A percentile compares a stretch with the other conserved stretches of the same genome.
These are phyloP conservation scores for Calonectris borealis DNA, from an alignment of 2,113 vertebrate genomes.

Conservation along the genomic window DNA sequence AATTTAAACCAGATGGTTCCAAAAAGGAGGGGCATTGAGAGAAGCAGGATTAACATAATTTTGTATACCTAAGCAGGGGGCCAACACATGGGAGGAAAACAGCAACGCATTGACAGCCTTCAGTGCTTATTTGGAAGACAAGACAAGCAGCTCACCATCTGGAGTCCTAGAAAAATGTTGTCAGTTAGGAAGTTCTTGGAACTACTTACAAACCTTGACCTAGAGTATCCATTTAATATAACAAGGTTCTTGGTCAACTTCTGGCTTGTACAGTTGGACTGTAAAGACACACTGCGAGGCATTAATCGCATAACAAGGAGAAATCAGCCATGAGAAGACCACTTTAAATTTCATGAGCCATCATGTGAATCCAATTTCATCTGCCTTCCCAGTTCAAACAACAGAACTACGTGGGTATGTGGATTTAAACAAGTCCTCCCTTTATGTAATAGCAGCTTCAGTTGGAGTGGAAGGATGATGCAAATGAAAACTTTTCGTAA, in stretches of 20 bases:
- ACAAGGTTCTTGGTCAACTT: background rate
- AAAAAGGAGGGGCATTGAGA: constrained; percentile 8
- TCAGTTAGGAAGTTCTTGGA: background rate
- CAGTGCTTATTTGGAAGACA: constrained; percentile 38
- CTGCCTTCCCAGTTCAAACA: constrained; percentile 49
- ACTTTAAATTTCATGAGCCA: constrained; percentile 31
- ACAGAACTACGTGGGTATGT: background rate
- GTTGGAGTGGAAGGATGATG: background rate
- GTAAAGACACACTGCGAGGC: background rate
- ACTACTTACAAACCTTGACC: background rate
- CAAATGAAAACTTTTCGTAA: constrained; percentile 59
- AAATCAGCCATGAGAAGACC: constrained; percentile 1
- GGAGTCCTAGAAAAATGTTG: background rate
- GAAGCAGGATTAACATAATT: constrained; percentile 63
- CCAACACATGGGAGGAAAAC: constrained; percentile 25
- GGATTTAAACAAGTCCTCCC: constrained; percentile 12
- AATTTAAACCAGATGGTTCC: constrained; percentile 68
- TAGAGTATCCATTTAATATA: background rate
- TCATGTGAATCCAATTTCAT: constrained; percentile 51
- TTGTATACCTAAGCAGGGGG: constrained; percentile 22
- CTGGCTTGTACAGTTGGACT: background rate
- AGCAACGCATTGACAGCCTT: constrained; percentile 29
- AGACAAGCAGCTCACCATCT: constrained; percentile 16
- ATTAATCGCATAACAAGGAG: background rate
- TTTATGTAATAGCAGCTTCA: constrained; percentile 1